Conservation (phyloP, 2,888 invertebrate genomes). For the Caenorhabditis virilis region DNA sequence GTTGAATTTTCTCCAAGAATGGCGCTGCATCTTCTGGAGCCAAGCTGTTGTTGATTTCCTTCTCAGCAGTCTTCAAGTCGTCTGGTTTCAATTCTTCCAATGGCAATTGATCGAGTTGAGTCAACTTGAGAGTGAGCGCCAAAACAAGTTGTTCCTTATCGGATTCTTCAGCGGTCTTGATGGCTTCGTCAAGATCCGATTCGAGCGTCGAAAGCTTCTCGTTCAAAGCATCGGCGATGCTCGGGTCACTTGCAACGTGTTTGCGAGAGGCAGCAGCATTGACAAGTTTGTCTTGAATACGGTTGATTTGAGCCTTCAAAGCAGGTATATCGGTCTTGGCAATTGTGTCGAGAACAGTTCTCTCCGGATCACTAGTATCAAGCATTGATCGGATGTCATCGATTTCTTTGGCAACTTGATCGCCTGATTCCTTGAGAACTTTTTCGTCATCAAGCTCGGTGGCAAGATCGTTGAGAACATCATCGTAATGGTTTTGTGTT, state of each 20-base stretch:
- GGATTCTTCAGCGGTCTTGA: slow-evolving; percentile 32
- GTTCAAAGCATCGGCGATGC: slow-evolving; percentile 16
- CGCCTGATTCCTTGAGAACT: slow-evolving; percentile 43
- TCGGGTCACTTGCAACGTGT: slow-evolving; percentile 33
- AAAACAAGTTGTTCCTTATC: slow-evolving; percentile 41
- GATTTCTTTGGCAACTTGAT: slow-evolving; percentile 43
- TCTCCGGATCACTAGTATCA: slow-evolving; percentile 20
- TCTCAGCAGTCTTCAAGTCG: slow-evolving; percentile 3
- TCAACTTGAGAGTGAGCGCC: neutral
- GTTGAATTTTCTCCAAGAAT: slow-evolving; percentile 17
- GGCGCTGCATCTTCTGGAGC: slow-evolving; percentile 18
- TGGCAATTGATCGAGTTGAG: slow-evolving; percentile 12
- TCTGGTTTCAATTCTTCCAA: slow-evolving; percentile 5
- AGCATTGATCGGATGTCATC: slow-evolving; percentile 26
- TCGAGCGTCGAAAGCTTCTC: slow-evolving; percentile 32
- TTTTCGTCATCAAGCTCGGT: slow-evolving; percentile 44
- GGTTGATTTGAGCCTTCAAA: slow-evolving; percentile 37
- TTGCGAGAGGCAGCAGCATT: slow-evolving; percentile 32
- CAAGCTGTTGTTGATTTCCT: slow-evolving; percentile 6
- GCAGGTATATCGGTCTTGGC: slow-evolving; percentile 32
- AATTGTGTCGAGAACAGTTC: slow-evolving; percentile 20
- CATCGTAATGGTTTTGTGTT: slow-evolving; percentile 49
- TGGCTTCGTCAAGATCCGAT: slow-evolving; percentile 37
- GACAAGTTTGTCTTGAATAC: slow-evolving; percentile 30
- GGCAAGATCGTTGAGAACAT: slow-evolving; percentile 39